Base-by-base conservation (phyloP, 1,140 invertebrate species). In the Sarcophaga bullata region DNA sequence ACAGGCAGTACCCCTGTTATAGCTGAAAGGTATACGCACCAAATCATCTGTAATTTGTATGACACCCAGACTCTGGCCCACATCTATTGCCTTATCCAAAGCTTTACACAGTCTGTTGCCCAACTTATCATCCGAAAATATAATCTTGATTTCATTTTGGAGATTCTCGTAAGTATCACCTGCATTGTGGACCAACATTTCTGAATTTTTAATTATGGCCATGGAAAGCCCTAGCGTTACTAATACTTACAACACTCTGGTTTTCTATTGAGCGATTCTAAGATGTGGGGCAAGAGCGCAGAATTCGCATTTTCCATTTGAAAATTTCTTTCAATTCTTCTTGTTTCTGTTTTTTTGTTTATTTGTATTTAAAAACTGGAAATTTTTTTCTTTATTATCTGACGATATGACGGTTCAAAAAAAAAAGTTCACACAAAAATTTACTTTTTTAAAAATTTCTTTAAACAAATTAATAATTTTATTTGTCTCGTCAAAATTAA, bases 161-260 rank as follows among this genome's bases (percentile, higher is more conserved):
- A 82, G 73, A 68, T 82, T 50, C 10, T 82, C 73, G n/a, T 76
- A 82, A 37, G 82, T 68, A 11, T 82, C 82, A 48, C 82, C 82
- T 82, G 19, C 6, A 82, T n/a, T 52, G 8, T 3, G 62, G 17
- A 2, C 4, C 25, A 73, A n/a, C 49, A 3, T 73, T 82, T 50
- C 10, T 15, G 47, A 15, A 19, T 73, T 50, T n/a, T 62, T 25
- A 25, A 19, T 50, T 81, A 17, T 5, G 15, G 37, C 49, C 13
- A 25, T 11, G 11, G 3, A 50, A 49, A 81, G 5, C 25, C 15
- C 17, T 17, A 37, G 1, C 37, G 1, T 7, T 37, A 50, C 9
- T n/a, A 81, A 49, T 17, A 19, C n/a, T 78, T 82, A 82, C 82
- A 80, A 5, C 54, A 54, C 37, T 80, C 82, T 3, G 82, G 82